Conservation (phyloP, 1,140 invertebrate genomes). For the Tetragonula clypearis region DNA sequence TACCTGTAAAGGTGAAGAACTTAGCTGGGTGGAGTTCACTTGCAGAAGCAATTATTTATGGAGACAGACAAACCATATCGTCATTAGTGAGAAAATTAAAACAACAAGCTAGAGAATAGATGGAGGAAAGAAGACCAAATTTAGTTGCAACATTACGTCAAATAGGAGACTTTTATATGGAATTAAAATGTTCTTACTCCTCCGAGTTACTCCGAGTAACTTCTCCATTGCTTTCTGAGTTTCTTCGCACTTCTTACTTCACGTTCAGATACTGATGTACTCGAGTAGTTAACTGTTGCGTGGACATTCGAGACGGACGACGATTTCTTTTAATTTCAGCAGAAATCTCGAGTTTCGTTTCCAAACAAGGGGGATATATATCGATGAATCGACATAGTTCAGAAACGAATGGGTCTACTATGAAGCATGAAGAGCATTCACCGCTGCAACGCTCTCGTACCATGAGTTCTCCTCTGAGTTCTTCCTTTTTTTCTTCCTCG, state of each 20-base stretch:
- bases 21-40: constrained; percentile 96
- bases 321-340: too few relatives aligned
- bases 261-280: not conserved
- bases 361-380: too few relatives aligned
- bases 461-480: not conserved
- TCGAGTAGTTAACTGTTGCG: not conserved
- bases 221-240: not conserved
- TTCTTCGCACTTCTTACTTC: not conserved
- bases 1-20: constrained; percentile 97
- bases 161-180: constrained; percentile 99
- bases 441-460: not conserved
- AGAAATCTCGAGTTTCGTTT: not conserved
- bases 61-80: constrained; percentile 93
- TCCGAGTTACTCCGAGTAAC: not conserved
- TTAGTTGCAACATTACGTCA: constrained; percentile 94
- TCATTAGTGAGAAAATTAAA: constrained; percentile 95
- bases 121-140: constrained; percentile 94
- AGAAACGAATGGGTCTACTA: constrained; percentile 1
- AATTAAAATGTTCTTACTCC: constrained; percentile 90
- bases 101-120: constrained; percentile 94
- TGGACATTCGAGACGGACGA: not conserved
- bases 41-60: constrained; percentile 97
- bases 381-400: not conserved
- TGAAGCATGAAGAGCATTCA: constrained; percentile 1
- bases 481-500: not conserved